A percentile compares a stretch with the other conserved stretches of the same genome.
Evolutionary conservation across 2,113 vertebrate species (phyloP).

Genomic region (Nothoprocta pentlandii): DNA sequence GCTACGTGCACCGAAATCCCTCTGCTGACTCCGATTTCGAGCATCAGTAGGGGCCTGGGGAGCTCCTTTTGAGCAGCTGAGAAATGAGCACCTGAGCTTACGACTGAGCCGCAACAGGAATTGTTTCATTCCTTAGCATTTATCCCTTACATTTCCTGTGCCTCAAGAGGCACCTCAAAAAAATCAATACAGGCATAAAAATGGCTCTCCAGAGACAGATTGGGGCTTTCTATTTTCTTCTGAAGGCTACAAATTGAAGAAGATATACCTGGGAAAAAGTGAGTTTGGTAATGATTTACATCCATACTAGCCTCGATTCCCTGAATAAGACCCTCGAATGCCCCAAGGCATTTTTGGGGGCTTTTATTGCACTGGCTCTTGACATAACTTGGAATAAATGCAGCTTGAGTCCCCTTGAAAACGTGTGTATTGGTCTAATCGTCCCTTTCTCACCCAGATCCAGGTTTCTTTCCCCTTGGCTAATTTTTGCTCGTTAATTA

Average conservation of each 20-base stretch:
- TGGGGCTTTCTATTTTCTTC: neutral
- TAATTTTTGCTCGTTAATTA: constrained; percentile 28
- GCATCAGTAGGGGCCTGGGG: neutral
- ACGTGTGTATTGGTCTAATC: neutral
- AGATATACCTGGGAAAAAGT: neutral
- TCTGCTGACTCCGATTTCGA: neutral
- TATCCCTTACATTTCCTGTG: neutral
- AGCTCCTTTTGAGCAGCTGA: neutral
- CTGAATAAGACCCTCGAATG: neutral
- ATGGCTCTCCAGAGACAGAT: neutral
- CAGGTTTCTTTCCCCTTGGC: fast-evolving
- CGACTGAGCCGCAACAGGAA: neutral
- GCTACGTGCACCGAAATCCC: neutral
- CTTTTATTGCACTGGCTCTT: neutral
- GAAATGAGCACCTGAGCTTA: neutral
- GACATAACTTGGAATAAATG: neutral
- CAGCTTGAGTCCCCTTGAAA: neutral
- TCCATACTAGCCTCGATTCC: neutral
- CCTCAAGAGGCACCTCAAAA: neutral
- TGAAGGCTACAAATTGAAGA: neutral
- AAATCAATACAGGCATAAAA: neutral
- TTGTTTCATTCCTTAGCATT: fast-evolving
- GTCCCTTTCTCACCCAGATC: too few relatives aligned
- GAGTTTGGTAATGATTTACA: neutral
- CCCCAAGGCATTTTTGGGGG: neutral